These are phyloP conservation scores for Parasteatoda tepidariorum DNA, from an alignment of 1,140 invertebrate genomes.

Conservation along the genomic window DNA sequence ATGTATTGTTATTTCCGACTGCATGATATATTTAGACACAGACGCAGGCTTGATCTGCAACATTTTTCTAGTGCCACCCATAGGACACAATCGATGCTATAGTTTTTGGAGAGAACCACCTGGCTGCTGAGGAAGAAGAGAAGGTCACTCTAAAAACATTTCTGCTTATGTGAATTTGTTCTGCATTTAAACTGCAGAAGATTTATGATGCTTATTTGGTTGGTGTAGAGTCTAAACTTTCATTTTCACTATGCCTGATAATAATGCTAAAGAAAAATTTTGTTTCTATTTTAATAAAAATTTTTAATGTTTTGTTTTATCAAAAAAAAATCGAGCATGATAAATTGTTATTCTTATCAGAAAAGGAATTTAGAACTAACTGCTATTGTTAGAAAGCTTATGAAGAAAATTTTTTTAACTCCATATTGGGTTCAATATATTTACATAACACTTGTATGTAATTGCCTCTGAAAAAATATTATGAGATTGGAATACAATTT, in stretches of 20 bases:
- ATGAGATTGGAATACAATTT: too few species aligned
- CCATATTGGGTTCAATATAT: too few species aligned
- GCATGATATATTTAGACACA: constrained; percentile 3
- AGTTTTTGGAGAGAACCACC: not conserved
- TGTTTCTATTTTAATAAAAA: not conserved
- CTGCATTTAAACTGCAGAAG: constrained; percentile 37
- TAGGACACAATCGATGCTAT: constrained; percentile 43
- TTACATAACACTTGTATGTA: too few species aligned
- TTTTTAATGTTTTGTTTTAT: not conserved
- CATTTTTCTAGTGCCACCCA: constrained; percentile 47
- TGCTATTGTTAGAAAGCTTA: too few species aligned
- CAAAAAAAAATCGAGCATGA: not conserved
- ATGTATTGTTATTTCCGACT: constrained; percentile 33
- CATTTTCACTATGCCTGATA: too few species aligned
- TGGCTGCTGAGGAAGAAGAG: not conserved
- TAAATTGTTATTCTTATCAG: too few species aligned
- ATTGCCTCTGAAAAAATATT: too few species aligned
- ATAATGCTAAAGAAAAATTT: not conserved
- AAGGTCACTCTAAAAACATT: constrained; percentile 35
- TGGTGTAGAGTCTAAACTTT: constrained; percentile 34
- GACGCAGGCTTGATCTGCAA: constrained; percentile 30
- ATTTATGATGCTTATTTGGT: constrained; percentile 35
- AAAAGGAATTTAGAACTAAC: too few species aligned
- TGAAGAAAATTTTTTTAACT: too few species aligned
- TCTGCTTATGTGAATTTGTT: constrained; percentile 41